Conservation (phyloP, 2,113 vertebrate genomes). For the Zootoca vivipara region DNA sequence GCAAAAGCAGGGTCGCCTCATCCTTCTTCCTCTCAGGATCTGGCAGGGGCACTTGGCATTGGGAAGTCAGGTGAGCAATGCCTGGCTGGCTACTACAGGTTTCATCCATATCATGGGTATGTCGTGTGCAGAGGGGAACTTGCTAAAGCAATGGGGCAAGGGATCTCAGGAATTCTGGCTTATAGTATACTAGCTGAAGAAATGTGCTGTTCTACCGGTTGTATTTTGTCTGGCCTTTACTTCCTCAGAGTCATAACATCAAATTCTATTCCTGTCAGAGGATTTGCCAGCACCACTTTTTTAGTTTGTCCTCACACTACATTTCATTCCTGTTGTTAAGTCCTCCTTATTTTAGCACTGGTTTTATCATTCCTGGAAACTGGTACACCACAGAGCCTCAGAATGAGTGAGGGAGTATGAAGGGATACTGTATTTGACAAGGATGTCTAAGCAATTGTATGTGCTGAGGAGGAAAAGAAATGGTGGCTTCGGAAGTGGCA, state of each 20-base stretch:
- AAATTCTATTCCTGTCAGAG: neutral
- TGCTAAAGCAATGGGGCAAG: neutral
- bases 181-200: neutral
- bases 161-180: neutral
- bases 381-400: neutral
- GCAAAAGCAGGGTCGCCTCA: no score
- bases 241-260: neutral
- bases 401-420: neutral
- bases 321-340: neutral
- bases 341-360: neutral
- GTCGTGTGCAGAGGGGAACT: neutral
- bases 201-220: neutral
- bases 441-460: neutral
- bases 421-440: slow-evolving; percentile 1
- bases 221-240: neutral
- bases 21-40: no score
- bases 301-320: neutral
- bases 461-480: no score
- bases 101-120: neutral
- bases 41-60: no score
- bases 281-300: neutral
- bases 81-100: no score
- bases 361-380: neutral
- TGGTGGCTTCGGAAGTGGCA: neutral
- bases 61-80: no score